phyloP scores from a whole-genome alignment of 2,888 invertebrate genomes.

The Toxonevra muliebris region DNA sequence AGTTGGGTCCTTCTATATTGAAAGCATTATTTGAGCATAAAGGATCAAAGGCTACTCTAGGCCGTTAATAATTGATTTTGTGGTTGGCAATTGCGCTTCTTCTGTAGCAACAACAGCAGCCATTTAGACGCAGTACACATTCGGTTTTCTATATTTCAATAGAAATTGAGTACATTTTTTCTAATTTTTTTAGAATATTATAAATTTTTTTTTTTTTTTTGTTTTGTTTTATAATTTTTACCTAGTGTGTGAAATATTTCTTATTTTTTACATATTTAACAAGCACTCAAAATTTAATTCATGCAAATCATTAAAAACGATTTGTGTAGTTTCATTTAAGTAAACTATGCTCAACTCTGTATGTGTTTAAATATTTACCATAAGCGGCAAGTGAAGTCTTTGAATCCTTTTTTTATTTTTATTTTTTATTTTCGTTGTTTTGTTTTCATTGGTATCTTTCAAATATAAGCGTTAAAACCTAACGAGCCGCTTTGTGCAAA shows the following conservation, averaged over 20 bases:
- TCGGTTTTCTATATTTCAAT: too few relatives aligned
- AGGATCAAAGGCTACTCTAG: conserved; percentile 29
- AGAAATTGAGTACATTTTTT: neutral
- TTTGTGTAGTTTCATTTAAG: neutral
- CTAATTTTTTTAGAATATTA: conserved; percentile 15
- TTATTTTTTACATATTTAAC: conserved; percentile 21
- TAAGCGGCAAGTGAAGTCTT: conserved; percentile 39
- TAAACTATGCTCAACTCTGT: conserved; percentile 5
- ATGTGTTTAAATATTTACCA: conserved; percentile 28
- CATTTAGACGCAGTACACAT: neutral
- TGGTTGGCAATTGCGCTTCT: conserved; percentile 51
- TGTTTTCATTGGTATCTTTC: too few relatives aligned
- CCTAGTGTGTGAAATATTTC: conserved; percentile 2
- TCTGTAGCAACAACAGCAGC: conserved; percentile 32
- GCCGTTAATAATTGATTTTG: conserved; percentile 62
- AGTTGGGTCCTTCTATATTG: conserved; percentile 2
- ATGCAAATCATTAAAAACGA: neutral
- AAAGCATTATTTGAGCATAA: conserved; percentile 20
- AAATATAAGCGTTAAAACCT: conserved; percentile 38
- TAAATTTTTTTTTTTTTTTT: neutral
- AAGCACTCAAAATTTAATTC: conserved; percentile 18
- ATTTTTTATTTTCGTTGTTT: too few relatives aligned
- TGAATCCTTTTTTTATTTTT: conserved; percentile 45
- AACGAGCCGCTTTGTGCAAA: conserved; percentile 41
- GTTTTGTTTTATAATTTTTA: conserved; percentile 5